Base-by-base conservation (phyloP, 2,797 vertebrate genomes). In the Xyrichtys novacula region DNA sequence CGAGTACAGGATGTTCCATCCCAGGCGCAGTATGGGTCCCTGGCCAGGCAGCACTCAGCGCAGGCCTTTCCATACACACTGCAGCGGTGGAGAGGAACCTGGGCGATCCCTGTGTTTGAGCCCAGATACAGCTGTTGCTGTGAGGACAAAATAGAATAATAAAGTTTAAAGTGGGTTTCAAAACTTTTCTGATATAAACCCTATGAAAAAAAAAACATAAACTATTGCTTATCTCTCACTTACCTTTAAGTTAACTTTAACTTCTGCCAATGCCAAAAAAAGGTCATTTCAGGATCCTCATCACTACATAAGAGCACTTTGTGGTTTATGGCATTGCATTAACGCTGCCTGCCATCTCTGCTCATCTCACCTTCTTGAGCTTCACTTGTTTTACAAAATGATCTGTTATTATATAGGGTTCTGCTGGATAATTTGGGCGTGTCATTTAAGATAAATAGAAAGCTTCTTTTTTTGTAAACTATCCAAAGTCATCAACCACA, bases 121-220 rank as follows among this genome's bases (percentile, higher is more conserved):
- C 95, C 94, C 3, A 96, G 81, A 0, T 99, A 99, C 65, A 99
- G 94, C 91, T 99, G 97, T 94, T 99, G 97, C 98, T 99, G 89
- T 43, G 38, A 57, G 80, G 68, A 75, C 23, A 65, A 9, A 32
- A 8, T 46, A 22, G 28, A 58, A 2, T 20, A 50, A 59, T n/a
- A 43, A 0, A 0, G n/a, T 60, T 76, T 20, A 47, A 12, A 20
- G 59, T 15, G 43, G 34, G 14, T 4, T 49, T 65, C 2, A 58
- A 36, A 17, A 59, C 20, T 36, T 9, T n/a, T n/a, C n/a, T n/a
- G n/a, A n/a, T n/a, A n/a, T n/a, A n/a, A n/a, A n/a, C n/a, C n/a
- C n/a, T n/a, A n/a, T n/a, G n/a, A n/a, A n/a, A n/a, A n/a, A 12
- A 34, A 12, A 9, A 34, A 34, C 11, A 7, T 32, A 2, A 32